Evolutionary conservation across 2,888 invertebrate genomes (phyloP).

Genomic region (Pyralis farinalis): DNA sequence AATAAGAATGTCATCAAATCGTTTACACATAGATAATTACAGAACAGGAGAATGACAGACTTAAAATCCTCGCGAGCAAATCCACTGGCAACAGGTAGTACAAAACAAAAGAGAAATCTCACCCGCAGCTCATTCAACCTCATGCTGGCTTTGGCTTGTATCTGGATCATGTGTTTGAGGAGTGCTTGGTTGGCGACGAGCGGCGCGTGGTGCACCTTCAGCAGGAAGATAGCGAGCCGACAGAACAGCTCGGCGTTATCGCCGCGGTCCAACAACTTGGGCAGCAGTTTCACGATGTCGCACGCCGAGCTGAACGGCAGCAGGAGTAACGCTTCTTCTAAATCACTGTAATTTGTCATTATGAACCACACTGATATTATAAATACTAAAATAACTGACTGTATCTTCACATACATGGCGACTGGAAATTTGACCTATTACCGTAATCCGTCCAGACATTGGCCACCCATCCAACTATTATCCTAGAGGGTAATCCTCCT

Average conservation of each 20-base stretch:
- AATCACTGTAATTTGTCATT: conserved; percentile 84
- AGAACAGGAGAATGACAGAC: no score
- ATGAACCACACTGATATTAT: no score
- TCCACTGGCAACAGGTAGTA: no score
- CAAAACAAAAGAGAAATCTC: conserved; percentile 32
- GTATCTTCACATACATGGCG: no score
- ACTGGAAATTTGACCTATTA: no score
- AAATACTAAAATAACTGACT: no score
- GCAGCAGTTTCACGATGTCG: conserved; percentile 87
- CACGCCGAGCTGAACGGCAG: conserved; percentile 92
- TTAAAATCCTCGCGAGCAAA: no score
- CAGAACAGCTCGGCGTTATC: conserved; percentile 89
- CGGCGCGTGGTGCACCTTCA: conserved; percentile 89
- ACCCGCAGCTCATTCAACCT: conserved; percentile 83
- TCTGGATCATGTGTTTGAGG: conserved; percentile 83
- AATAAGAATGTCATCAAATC: no score
- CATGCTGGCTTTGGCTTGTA: conserved; percentile 80
- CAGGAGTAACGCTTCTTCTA: conserved; percentile 93
- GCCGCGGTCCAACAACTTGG: conserved; percentile 84
- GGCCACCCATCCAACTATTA: no score
- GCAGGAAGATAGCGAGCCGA: conserved; percentile 88
- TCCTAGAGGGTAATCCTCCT: no score
- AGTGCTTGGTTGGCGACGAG: conserved; percentile 87
- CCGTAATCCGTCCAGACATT: no score
- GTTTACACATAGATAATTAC: no score